phyloP scores from a whole-genome alignment of 30 jellyfish, hydroid and myxozoan species.

The Phacellophora camtschatica region DNA sequence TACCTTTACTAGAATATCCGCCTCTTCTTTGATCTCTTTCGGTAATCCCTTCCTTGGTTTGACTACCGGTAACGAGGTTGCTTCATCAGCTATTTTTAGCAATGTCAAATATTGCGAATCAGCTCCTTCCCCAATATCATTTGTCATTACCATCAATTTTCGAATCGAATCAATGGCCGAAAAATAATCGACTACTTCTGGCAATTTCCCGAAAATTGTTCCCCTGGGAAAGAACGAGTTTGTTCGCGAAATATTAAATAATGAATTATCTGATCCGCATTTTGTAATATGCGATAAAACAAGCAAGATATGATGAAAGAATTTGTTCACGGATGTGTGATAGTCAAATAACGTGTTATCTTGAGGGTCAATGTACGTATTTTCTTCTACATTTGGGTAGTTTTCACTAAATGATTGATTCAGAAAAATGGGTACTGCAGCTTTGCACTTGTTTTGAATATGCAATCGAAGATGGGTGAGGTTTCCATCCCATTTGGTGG shows the following conservation, averaged over 20 bases:
- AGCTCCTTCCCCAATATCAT: not conserved
- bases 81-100: slow-evolving; percentile 11
- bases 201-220: not conserved
- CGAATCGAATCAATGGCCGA: slow-evolving; percentile 26
- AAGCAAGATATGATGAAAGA: slow-evolving; percentile 19
- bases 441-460: not conserved
- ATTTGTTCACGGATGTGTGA: slow-evolving; percentile 16
- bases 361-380: slow-evolving; percentile 31
- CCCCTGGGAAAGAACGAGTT: not conserved
- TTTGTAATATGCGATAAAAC: slow-evolving; percentile 26
- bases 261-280: slow-evolving; percentile 43
- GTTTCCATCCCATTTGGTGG: too few species aligned
- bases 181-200: not conserved
- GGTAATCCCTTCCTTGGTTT: not conserved
- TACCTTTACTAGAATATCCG: not conserved
- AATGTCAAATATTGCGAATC: slow-evolving; percentile 21
- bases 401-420: not conserved
- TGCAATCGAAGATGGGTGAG: too few species aligned
- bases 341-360: slow-evolving; percentile 3
- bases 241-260: not conserved
- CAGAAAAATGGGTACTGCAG: not conserved
- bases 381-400: not conserved
- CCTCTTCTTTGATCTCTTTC: not conserved
- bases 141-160: not conserved
- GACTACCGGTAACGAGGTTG: not conserved